phyloP scores from a whole-genome alignment of 2,797 vertebrate genomes.

The Xerus rutilus region DNA sequence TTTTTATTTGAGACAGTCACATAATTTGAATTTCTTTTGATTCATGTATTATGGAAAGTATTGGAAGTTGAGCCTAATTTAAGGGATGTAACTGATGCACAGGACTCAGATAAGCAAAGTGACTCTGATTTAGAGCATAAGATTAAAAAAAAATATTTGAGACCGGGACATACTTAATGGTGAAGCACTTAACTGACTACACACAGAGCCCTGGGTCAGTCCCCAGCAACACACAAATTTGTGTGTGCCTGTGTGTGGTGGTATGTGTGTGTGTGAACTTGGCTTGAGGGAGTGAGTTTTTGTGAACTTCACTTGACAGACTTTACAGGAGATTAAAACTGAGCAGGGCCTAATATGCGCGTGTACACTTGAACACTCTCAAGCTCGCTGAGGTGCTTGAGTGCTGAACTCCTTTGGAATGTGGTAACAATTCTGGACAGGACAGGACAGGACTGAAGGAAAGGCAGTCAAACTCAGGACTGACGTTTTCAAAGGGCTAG shows the following conservation, averaged over 20 bases:
- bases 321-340: neutral
- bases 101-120: neutral
- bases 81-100: neutral
- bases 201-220: no score
- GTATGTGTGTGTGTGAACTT: neutral
- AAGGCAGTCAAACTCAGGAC: neutral
- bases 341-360: neutral
- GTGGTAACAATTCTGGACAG: no score
- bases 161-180: neutral
- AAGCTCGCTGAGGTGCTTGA: neutral
- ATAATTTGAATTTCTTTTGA: neutral
- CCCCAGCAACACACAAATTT: no score
- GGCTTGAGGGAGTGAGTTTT: neutral
- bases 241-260: no score
- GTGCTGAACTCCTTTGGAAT: neutral
- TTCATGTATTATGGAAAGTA: neutral
- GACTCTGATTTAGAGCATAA: neutral
- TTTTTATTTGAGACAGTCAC: neutral
- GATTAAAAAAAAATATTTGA: neutral
- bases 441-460: no score
- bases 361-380: no score
- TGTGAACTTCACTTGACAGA: no score
- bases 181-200: no score
- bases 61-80: neutral
- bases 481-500: no score